A percentile compares a stretch with the other conserved stretches of the same genome.
These are phyloP conservation scores for Phycodurus eques DNA, from an alignment of 2,113 vertebrate species.

Conservation along the genomic window DNA sequence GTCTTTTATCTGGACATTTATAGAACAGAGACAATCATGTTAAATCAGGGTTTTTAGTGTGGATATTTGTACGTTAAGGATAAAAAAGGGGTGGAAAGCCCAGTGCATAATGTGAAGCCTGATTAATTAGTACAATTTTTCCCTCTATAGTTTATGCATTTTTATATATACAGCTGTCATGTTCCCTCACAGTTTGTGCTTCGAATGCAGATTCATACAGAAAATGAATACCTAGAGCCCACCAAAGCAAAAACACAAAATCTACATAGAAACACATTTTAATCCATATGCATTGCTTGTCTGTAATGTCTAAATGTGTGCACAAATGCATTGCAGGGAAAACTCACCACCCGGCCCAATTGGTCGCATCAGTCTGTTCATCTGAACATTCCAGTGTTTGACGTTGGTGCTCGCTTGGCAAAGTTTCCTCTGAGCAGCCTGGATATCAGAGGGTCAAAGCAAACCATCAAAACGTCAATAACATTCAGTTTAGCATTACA, in stretches of 20 bases:
- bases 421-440: slow-evolving; percentile 90
- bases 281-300: too few species aligned
- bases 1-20: slow-evolving; percentile 76
- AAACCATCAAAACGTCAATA: background rate
- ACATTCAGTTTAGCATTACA: background rate
- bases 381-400: slow-evolving; percentile 97
- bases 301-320: background rate
- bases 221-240: background rate
- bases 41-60: background rate
- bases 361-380: slow-evolving; percentile 95
- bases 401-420: slow-evolving; percentile 94
- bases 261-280: background rate
- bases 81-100: background rate
- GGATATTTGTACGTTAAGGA: background rate
- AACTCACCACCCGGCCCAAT: slow-evolving; percentile 87
- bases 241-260: background rate
- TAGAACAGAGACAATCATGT: background rate
- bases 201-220: background rate
- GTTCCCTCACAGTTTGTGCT: background rate
- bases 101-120: background rate
- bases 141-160: background rate
- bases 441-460: slow-evolving; percentile 13
- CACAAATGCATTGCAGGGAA: background rate
- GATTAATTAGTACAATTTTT: background rate
- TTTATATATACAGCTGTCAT: background rate